phyloP scores from a whole-genome alignment of 2,888 invertebrate species.

The Lepas anatifera region DNA sequence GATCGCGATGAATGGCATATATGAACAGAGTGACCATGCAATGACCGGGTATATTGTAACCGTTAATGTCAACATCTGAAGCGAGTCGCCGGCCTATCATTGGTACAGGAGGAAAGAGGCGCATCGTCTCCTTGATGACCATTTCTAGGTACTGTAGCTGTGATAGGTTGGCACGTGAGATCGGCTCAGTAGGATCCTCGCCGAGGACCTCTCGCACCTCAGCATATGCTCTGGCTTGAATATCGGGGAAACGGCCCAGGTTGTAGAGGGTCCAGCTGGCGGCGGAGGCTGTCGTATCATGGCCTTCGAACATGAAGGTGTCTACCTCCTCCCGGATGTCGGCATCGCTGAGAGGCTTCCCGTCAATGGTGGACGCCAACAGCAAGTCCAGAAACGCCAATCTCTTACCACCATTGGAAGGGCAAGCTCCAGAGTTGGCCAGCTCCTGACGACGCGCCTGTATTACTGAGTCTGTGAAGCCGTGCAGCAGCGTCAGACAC shows the following conservation, averaged over 20 bases:
- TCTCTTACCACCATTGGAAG: no score
- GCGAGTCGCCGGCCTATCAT: not conserved
- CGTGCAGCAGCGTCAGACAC: no score
- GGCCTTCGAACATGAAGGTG: slow-evolving; percentile 46
- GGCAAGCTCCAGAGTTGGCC: no score
- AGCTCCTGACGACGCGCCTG: no score
- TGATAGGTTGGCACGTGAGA: no score
- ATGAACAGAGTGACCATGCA: not conserved
- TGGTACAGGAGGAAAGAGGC: no score
- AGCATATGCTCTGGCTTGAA: slow-evolving; percentile 36
- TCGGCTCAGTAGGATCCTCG: not conserved
- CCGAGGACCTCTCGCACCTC: not conserved
- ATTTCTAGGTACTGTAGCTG: no score
- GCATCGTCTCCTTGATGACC: no score
- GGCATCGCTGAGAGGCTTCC: slow-evolving; percentile 36
- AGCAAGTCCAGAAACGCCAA: slow-evolving; percentile 79
- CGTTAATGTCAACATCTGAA: not conserved
- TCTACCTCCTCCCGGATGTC: slow-evolving; percentile 30
- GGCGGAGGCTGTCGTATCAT: slow-evolving; percentile 63
- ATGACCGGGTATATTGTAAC: not conserved
- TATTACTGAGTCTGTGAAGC: no score
- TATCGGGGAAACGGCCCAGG: slow-evolving; percentile 63
- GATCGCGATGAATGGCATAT: not conserved
- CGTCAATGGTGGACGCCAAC: slow-evolving; percentile 61
- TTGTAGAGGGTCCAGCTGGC: slow-evolving; percentile 74